Evolutionary conservation across 2,888 invertebrate species (phyloP).

Genomic region (Tuberolachnus salignus): DNA sequence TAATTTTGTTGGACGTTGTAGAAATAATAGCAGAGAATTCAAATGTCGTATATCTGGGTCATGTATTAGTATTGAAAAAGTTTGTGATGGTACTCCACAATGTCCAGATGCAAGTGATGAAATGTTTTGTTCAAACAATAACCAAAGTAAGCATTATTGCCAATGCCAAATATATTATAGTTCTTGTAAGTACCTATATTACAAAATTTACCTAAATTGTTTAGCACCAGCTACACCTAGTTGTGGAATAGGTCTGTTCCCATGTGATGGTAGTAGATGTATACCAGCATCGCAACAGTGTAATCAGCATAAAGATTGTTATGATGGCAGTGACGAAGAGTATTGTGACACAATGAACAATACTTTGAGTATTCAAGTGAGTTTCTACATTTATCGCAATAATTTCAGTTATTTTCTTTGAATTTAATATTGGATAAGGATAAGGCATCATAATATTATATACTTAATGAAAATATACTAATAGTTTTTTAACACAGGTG

Average conservation of each 20-base stretch:
- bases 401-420: neutral
- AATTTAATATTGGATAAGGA: neutral
- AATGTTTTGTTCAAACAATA: conserved; percentile 57
- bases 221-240: conserved; percentile 63
- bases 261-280: conserved; percentile 70
- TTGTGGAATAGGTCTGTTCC: conserved; percentile 67
- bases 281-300: conserved; percentile 70
- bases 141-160: conserved; percentile 37
- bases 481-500: conserved; percentile 6
- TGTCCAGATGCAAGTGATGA: conserved; percentile 70
- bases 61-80: conserved; percentile 66
- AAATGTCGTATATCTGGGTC: conserved; percentile 70
- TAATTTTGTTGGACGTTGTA: conserved; percentile 57
- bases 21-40: conserved; percentile 64
- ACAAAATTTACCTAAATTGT: conserved; percentile 17
- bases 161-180: neutral
- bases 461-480: neutral
- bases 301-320: conserved; percentile 74
- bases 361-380: conserved; percentile 37
- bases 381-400: neutral
- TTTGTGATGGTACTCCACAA: conserved; percentile 67
- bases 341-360: conserved; percentile 65
- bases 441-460: neutral
- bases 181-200: neutral
- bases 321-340: conserved; percentile 76